These are phyloP conservation scores for Propithecus perrieri DNA, from an alignment of 2,797 vertebrate species.

Conservation along the genomic window DNA sequence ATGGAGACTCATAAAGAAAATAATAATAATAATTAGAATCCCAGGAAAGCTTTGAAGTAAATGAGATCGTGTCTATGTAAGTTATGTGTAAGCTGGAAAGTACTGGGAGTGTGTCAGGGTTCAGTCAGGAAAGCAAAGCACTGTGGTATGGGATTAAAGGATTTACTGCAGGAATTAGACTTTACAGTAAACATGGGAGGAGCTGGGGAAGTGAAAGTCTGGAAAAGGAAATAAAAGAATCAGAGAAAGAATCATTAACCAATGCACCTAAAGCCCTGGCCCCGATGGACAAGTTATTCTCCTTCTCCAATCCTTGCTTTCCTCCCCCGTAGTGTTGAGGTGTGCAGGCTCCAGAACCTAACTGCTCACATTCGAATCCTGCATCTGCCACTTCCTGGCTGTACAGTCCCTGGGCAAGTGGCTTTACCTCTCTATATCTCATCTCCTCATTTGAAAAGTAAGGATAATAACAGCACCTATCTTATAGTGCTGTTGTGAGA, in stretches of 20 bases:
- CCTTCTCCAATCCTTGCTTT: neutral
- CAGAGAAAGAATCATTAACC: neutral
- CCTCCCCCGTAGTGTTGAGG: neutral
- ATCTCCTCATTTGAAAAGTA: neutral
- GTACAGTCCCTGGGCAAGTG: neutral
- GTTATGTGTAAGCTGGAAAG: neutral
- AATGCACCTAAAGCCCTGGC: neutral
- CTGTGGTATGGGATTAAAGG: neutral
- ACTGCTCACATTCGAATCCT: neutral
- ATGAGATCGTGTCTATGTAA: constrained; percentile 6
- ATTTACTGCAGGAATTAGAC: neutral
- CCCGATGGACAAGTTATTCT: neutral
- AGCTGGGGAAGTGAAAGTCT: neutral
- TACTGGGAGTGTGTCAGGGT: neutral
- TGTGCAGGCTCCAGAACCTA: neutral
- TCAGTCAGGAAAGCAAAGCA: neutral
- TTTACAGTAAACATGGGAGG: neutral
- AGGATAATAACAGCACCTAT: neutral
- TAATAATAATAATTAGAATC: constrained; percentile 13
- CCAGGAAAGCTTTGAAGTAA: constrained; percentile 3
- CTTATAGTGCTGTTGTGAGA: neutral
- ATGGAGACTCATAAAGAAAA: neutral
- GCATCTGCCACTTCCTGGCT: neutral
- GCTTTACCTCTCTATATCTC: neutral
- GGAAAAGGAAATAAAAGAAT: neutral